phyloP scores from a whole-genome alignment of 30 jellyfish, hydroid and myxozoan genomes.

The Chrysaora quinquecirrha region DNA sequence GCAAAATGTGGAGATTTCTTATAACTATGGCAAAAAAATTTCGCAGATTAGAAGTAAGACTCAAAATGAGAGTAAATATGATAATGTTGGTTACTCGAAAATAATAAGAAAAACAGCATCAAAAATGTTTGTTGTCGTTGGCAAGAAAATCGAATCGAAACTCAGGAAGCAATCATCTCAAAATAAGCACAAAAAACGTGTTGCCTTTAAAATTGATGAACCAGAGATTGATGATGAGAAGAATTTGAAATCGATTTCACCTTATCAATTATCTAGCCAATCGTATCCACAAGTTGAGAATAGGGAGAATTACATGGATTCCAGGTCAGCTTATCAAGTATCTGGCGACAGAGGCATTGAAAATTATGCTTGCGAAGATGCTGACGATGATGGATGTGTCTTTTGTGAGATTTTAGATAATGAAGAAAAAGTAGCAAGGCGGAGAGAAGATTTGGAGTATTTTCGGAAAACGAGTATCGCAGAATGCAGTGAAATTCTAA shows the following conservation, averaged over 20 bases:
- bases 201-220: background rate
- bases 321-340: too few species aligned
- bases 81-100: background rate
- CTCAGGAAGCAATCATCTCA: background rate
- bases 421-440: constrained; percentile 25
- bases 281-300: too few species aligned
- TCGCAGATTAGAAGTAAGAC: too few species aligned
- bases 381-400: constrained; percentile 38
- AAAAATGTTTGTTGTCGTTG: background rate
- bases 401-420: constrained; percentile 44
- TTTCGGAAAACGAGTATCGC: constrained; percentile 32
- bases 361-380: background rate
- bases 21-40: too few species aligned
- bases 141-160: background rate
- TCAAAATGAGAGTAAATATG: background rate
- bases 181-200: background rate
- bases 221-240: background rate
- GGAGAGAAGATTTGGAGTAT: constrained; percentile 57
- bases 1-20: too few species aligned
- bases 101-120: background rate
- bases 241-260: background rate
- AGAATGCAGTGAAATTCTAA: constrained; percentile 44
- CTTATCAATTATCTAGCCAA: too few species aligned
- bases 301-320: too few species aligned
- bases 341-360: too few species aligned